Evolutionary conservation across 53 echinoderm and acorn worm genomes (phyloP).

Genomic region (Astropecten irregularis): DNA sequence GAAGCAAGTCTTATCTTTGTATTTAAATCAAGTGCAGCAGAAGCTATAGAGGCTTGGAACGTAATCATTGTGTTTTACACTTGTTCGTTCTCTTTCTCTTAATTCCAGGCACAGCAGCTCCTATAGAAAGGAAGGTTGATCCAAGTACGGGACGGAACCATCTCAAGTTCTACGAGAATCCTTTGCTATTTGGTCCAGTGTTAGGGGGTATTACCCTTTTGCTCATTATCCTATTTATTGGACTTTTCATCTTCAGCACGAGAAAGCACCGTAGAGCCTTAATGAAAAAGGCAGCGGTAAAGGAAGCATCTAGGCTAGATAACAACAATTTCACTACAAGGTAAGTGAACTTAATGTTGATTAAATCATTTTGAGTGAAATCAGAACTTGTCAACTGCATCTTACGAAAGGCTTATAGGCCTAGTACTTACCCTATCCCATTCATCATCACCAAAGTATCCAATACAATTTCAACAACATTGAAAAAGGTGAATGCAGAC

Average conservation of each 20-base stretch:
- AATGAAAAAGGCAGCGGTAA: constrained; percentile 57
- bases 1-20: too few relatives aligned
- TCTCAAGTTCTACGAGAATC: constrained; percentile 81
- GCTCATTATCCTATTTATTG: constrained; percentile 73
- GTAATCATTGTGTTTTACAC: too few relatives aligned
- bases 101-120: constrained; percentile 77
- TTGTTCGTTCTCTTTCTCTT: background rate
- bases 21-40: too few relatives aligned
- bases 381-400: too few relatives aligned
- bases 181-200: constrained; percentile 80
- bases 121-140: constrained; percentile 42
- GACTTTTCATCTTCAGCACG: constrained; percentile 66
- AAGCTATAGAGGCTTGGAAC: too few relatives aligned
- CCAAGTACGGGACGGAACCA: constrained; percentile 8
- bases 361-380: too few relatives aligned
- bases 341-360: constrained; percentile 32
- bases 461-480: too few relatives aligned
- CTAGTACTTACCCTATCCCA: too few relatives aligned
- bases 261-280: constrained; percentile 60
- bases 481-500: too few relatives aligned
- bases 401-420: too few relatives aligned
- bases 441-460: too few relatives aligned
- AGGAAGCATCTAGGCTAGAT: constrained; percentile 26
- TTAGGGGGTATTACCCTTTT: constrained; percentile 72
- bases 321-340: constrained; percentile 57